These are phyloP conservation scores for Toxotes lorentzi DNA, from an alignment of 2,797 vertebrate genomes.

Conservation along the genomic window DNA sequence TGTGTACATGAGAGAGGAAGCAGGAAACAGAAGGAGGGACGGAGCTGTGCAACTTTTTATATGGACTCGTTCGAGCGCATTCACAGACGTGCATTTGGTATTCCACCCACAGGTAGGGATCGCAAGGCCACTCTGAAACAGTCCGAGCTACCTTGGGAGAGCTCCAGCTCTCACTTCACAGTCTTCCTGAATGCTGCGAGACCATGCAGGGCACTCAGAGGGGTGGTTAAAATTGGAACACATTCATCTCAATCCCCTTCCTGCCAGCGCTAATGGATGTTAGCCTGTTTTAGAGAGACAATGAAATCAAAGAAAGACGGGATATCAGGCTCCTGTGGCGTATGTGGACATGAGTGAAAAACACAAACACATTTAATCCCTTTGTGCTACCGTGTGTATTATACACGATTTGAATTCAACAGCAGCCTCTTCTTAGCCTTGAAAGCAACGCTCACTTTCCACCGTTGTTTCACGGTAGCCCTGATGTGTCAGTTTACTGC, in stretches of 20 bases:
- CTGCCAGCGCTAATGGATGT: conserved; percentile 73
- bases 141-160: conserved; percentile 57
- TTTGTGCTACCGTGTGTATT: conserved; percentile 34
- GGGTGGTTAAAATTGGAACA: conserved; percentile 75
- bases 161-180: conserved; percentile 59
- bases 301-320: conserved; percentile 64
- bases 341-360: conserved; percentile 44
- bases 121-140: conserved; percentile 44
- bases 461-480: conserved; percentile 22
- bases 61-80: conserved; percentile 8
- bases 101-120: conserved; percentile 61
- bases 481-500: conserved; percentile 29
- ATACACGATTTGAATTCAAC: conserved; percentile 53
- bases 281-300: conserved; percentile 73
- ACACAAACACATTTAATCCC: conserved; percentile 56
- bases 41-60: conserved; percentile 28
- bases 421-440: conserved; percentile 38
- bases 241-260: conserved; percentile 78
- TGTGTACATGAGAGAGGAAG: neutral
- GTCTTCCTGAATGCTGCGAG: conserved; percentile 43
- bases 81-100: conserved; percentile 42
- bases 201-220: conserved; percentile 60
- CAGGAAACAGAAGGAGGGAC: neutral
- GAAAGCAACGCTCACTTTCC: conserved; percentile 28
- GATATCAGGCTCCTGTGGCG: conserved; percentile 51